Percentiles rank a stretch among this genome's conserved stretches.
Conservation (phyloP, 2,888 invertebrate genomes). For the Rotaria magnacalcarata region DNA sequence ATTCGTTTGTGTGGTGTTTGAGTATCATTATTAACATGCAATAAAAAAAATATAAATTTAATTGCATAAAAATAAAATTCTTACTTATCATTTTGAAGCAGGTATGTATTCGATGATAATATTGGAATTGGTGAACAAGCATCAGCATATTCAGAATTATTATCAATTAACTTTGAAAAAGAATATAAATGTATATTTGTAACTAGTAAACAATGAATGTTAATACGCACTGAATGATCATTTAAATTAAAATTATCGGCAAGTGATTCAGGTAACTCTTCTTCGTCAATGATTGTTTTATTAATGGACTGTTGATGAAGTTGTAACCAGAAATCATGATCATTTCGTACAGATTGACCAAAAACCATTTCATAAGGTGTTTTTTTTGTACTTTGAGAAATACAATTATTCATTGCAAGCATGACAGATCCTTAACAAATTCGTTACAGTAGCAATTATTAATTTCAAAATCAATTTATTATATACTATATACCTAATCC, state of each 20-base stretch:
- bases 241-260: background rate
- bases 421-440: background rate
- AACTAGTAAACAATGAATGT: too few relatives aligned
- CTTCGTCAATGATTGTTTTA: background rate
- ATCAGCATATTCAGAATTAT: background rate
- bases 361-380: constrained; percentile 7
- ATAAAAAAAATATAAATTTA: background rate
- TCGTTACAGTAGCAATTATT: too few relatives aligned
- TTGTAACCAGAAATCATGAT: background rate
- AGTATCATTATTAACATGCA: background rate
- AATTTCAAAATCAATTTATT: background rate
- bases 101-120: background rate
- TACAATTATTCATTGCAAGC: background rate
- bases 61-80: background rate
- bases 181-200: background rate
- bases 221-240: background rate
- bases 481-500: background rate
- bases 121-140: background rate
- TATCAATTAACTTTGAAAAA: background rate
- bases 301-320: background rate
- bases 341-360: background rate
- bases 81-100: background rate
- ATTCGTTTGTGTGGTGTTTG: background rate
- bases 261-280: background rate
- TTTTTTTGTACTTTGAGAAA: background rate